Base-by-base conservation (phyloP, 2,888 invertebrate genomes). In the Anthophora plumipes region DNA sequence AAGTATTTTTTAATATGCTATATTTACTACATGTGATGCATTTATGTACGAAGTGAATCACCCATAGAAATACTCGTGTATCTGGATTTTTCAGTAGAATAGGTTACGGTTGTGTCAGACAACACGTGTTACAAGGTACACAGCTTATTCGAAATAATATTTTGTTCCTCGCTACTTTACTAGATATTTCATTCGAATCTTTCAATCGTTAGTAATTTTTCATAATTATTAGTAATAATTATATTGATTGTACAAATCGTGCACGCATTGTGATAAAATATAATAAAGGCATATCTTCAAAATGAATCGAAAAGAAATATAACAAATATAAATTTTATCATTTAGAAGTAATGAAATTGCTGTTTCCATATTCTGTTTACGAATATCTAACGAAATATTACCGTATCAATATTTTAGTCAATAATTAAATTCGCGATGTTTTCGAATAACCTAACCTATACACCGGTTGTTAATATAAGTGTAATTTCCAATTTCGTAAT, bases 161-260 rank as follows among this genome's bases (percentile, higher is more conserved):
- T 67, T 67, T 41, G 54, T 41, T 11, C 52, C 7, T 39, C 17
- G n/a, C n/a, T 39, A 31, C 22, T 52, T 41, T 46, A 25, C 14
- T 37, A 20, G 25, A 54, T 54, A 50, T n/a, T n/a, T 20, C n/a
- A 11, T 5, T 67, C 25, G 20, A 14, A 0, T 12, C 1, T 22
- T n/a, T n/a, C n/a, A n/a, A n/a, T n/a, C n/a, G 20, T 54, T 66
- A 25, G 22, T 39, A 22, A 67, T 54, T n/a, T n/a, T n/a, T 41
- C 14, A 41, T 54, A n/a, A n/a, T n/a, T 9, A 11, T 37, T 4
- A 20, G 17, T 52, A 17, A 20, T 4, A 12, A 22, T 41, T n/a
- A n/a, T n/a, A n/a, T n/a, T n/a, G 41, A 22, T 60, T 41, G 14
- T 14, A 14, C 8, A 39, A 2, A 20, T 12, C 20, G n/a, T 20